A percentile compares a stretch with the other conserved stretches of the same genome.
These are phyloP conservation scores for Scyliorhinus canicula DNA, from an alignment of 2,797 vertebrate species.

Conservation along the genomic window DNA sequence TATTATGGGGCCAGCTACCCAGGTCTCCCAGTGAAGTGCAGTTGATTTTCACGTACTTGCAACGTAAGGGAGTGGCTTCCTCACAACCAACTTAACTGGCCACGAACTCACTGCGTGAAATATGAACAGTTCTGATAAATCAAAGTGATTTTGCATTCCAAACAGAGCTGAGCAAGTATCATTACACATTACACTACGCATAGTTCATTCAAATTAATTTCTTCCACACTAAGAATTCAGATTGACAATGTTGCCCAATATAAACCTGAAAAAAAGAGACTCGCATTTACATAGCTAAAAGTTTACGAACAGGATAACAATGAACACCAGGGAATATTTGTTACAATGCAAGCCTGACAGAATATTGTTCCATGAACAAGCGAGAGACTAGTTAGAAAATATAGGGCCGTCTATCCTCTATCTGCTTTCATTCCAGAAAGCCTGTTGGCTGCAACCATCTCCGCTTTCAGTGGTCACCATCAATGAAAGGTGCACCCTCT, in stretches of 20 bases:
- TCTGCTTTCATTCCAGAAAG: neutral
- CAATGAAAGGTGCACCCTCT: neutral
- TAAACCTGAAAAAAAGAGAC: neutral
- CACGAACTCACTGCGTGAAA: neutral
- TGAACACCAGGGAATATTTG: neutral
- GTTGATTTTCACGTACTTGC: neutral
- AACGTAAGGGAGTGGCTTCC: neutral
- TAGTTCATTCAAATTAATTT: neutral
- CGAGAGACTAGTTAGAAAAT: neutral
- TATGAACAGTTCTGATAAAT: neutral
- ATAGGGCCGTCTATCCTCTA: neutral
- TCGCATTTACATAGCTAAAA: neutral
- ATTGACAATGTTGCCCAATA: neutral
- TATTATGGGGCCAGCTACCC: too few relatives aligned
- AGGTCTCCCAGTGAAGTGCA: neutral
- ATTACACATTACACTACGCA: neutral
- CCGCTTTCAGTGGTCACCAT: neutral
- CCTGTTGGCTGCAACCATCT: neutral
- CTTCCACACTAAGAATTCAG: neutral
- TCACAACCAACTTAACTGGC: neutral
- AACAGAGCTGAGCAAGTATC: neutral
- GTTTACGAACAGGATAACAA: neutral
- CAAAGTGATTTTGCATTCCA: neutral
- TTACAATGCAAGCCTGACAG: neutral
- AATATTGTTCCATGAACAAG: neutral